Evolutionary conservation across 2,888 invertebrate genomes (phyloP).

Genomic region (Onchidella celtica): DNA sequence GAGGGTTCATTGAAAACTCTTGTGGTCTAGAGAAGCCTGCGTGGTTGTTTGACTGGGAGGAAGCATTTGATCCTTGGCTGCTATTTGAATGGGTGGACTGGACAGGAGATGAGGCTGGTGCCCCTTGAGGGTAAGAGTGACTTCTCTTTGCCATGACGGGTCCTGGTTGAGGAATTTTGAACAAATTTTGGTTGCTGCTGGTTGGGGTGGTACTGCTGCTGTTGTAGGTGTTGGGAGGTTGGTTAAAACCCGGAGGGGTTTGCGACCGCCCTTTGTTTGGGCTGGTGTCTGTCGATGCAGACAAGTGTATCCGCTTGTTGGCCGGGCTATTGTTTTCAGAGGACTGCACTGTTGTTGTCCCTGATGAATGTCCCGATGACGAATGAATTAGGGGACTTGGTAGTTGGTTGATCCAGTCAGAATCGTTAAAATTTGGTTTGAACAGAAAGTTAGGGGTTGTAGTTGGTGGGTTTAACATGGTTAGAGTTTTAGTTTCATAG

Average conservation of each 20-base stretch:
- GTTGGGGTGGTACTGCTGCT: slow-evolving; percentile 65
- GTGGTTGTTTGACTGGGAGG: slow-evolving; percentile 34
- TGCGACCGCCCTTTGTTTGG: slow-evolving; percentile 55
- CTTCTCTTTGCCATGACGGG: slow-evolving; percentile 67
- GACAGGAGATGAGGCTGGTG: slow-evolving; percentile 59
- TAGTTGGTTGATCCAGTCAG: slow-evolving; percentile 50
- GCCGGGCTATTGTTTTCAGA: slow-evolving; percentile 73
- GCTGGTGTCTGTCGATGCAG: slow-evolving; percentile 68
- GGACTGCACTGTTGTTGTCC: slow-evolving; percentile 63
- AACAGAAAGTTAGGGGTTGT: slow-evolving; percentile 46
- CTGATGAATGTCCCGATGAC: slow-evolving; percentile 34
- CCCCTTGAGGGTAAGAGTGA: slow-evolving; percentile 65
- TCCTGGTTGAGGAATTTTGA: slow-evolving; percentile 71
- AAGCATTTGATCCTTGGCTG: slow-evolving; percentile 28
- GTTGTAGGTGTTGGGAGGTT: slow-evolving; percentile 5
- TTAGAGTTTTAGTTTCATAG: slow-evolving; percentile 31
- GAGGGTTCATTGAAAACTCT: slow-evolving; percentile 26
- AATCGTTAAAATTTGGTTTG: slow-evolving; percentile 38
- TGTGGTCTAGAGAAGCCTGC: slow-evolving; percentile 33
- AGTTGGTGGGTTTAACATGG: slow-evolving; percentile 34
- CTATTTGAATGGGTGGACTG: slow-evolving; percentile 41
- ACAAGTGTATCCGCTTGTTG: slow-evolving; percentile 70
- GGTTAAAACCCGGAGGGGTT: slow-evolving; percentile 46
- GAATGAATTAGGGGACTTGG: slow-evolving; percentile 44
- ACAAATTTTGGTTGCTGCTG: slow-evolving; percentile 59